Conservation (phyloP, 2,888 invertebrate genomes). For the Tineola bisselliella region DNA sequence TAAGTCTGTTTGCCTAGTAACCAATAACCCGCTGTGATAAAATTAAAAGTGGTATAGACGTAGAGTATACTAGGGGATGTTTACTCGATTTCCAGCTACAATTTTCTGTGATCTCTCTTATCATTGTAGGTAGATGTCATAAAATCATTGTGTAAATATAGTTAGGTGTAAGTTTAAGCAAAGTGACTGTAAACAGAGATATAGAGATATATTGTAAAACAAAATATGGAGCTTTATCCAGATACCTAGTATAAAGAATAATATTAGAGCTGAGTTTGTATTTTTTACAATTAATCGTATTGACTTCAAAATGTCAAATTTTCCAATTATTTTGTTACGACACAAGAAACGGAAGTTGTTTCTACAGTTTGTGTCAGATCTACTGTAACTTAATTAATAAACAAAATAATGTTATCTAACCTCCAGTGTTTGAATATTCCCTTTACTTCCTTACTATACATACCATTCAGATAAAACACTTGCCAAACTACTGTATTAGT, state of each 20-base stretch:
- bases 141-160: constrained; percentile 59
- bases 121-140: constrained; percentile 61
- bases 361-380: constrained; percentile 54
- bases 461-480: too few relatives aligned
- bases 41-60: constrained; percentile 58
- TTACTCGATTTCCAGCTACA: constrained; percentile 68
- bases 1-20: constrained; percentile 4
- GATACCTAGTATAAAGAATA: constrained; percentile 62
- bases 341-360: constrained; percentile 47
- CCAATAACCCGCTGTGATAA: constrained; percentile 55
- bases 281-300: constrained; percentile 63
- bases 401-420: constrained; percentile 44
- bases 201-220: constrained; percentile 65
- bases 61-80: constrained; percentile 51
- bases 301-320: constrained; percentile 38
- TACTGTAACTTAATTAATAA: constrained; percentile 60
- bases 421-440: background rate
- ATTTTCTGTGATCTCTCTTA: constrained; percentile 71
- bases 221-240: constrained; percentile 66
- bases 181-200: constrained; percentile 63
- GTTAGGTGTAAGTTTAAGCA: constrained; percentile 38
- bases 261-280: constrained; percentile 59
- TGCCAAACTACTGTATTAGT: too few relatives aligned
- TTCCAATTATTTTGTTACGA: constrained; percentile 40
- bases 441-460: background rate